Evolutionary conservation across 2,113 vertebrate genomes (phyloP), one percentile per base, ranked within the genome.

Genomic region (Phyllopteryx taeniolatus): DNA sequence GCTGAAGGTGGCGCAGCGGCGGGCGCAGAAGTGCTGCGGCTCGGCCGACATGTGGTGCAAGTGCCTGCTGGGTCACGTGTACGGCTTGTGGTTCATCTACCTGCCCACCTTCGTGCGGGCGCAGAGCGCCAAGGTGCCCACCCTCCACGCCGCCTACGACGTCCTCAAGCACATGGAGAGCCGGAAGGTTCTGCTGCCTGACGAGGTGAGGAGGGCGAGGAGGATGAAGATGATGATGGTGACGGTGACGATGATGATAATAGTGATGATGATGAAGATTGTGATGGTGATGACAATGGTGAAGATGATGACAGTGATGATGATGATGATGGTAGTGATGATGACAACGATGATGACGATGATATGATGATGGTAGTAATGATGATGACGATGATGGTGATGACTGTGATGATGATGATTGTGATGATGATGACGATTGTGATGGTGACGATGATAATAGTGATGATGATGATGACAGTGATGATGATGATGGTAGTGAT

Each of bases 51-150:
- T 97, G 91, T 98, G 97, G 97, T 95, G 95, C 0, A 95, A 94
- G 68, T 98, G 95, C 59, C 90, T 98, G 63, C 91, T 98, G 83
- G 97, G 96, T 0, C 97, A 98, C 89, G 96, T 95, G 68, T 98
- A 98, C 0, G 97, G 95, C 0, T 93, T 98, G 15, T 98, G 97
- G 97, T 98, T 98, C 93, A 94, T 98, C 73, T 96, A 95, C 75
- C 90, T 98, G 80, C 97, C 97, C 69, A 95, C 96, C 0, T 96
- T 93, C 0, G 95, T 98, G 5, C 92, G 92, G 0, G 92, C 94
- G 0, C 93, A 94, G 2, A 86, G 81, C 2, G 89, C 91, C 57
- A 96, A 97, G 78, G 95, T 96, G 0, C 93, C 91, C 1, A 93
- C 95, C 0, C 91, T 98, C 22, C 95, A 98, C 76, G 84, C 93